Base-by-base conservation (phyloP, 2,888 invertebrate genomes). In the Sesamia inferens region DNA sequence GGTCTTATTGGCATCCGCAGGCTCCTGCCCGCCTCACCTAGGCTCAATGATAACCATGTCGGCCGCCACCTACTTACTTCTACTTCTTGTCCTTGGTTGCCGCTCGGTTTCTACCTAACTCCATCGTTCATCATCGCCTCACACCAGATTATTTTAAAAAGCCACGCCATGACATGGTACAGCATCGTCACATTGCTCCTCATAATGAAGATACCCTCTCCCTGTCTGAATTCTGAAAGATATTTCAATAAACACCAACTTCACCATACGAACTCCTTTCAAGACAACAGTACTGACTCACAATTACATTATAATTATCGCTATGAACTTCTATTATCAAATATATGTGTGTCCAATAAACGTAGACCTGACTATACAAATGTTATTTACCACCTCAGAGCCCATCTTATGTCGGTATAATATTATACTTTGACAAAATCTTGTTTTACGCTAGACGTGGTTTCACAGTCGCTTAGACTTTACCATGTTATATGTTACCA, bases 341-440 rank as follows among this genome's bases (percentile, higher is more conserved):
- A 82, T 76, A 69, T 70, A 77, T 80, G 69, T 48, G n/a, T 19
- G n/a, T 0, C 76, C 71, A 81, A 31, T 58, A 10, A 54, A 69
- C 10, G 0, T 11, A 54, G 84, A 76, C 4, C 79, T 31, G 3
- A 0, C 24, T 2, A 0, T 22, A 39, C 11, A 16, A 59, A 62
- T 24, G 10, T 24, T 66, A 3, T 19, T n/a, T 10, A 55, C 14
- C 4, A 14, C 14, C 2, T 2, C 2, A 75, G 58, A 86, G 92
- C 4, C 90, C 94, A 87, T 64, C 22, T 68, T 85, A 84, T 65
- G 78, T 80, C 92, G 94, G 95, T 72, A 76, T 72, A 85, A 90
- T 92, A 91, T 93, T 90, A 94, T 92, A 95, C 95, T 95, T 94
- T 94, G 94, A 93, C 93, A 92, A 94, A 92, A 94, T 91, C 95